A percentile compares a stretch with the other conserved stretches of the same genome.
These are phyloP conservation scores for Gastrophysa polygoni DNA, from an alignment of 2,888 invertebrate genomes.

Conservation along the genomic window DNA sequence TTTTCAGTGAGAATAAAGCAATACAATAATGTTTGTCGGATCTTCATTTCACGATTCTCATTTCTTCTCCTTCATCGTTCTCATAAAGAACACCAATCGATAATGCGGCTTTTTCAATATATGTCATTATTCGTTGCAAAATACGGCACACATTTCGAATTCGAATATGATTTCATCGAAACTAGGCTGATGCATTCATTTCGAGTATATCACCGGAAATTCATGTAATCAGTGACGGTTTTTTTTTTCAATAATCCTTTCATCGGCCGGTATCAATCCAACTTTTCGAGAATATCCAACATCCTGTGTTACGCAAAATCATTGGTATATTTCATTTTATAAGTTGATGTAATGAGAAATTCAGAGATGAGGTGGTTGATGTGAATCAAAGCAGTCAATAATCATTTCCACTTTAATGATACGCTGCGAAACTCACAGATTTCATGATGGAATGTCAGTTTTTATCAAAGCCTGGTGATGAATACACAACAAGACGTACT, in stretches of 20 bases:
- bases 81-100: slow-evolving; percentile 1
- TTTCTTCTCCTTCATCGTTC: too few species aligned
- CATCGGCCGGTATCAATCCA: not conserved
- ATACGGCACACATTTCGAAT: slow-evolving; percentile 4
- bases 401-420: slow-evolving; percentile 41
- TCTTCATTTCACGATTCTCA: too few species aligned
- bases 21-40: too few species aligned
- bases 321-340: slow-evolving; percentile 2
- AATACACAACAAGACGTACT: slow-evolving; percentile 38
- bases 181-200: slow-evolving; percentile 2
- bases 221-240: slow-evolving; percentile 9
- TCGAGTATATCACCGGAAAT: slow-evolving; percentile 3
- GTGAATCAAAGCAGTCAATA: slow-evolving; percentile 33
- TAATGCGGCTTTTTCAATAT: slow-evolving; percentile 5
- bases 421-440: slow-evolving; percentile 41
- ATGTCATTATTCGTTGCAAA: slow-evolving; percentile 13
- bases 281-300: slow-evolving; percentile 11
- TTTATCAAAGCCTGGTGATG: slow-evolving; percentile 41
- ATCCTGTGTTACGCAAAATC: slow-evolving; percentile 27
- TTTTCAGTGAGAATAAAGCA: too few species aligned
- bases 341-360: not conserved
- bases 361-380: slow-evolving; percentile 22
- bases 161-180: not conserved
- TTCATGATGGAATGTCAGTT: slow-evolving; percentile 44
- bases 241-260: not conserved